Conservation (phyloP, 2,113 vertebrate species). For the Pipra filicauda region DNA sequence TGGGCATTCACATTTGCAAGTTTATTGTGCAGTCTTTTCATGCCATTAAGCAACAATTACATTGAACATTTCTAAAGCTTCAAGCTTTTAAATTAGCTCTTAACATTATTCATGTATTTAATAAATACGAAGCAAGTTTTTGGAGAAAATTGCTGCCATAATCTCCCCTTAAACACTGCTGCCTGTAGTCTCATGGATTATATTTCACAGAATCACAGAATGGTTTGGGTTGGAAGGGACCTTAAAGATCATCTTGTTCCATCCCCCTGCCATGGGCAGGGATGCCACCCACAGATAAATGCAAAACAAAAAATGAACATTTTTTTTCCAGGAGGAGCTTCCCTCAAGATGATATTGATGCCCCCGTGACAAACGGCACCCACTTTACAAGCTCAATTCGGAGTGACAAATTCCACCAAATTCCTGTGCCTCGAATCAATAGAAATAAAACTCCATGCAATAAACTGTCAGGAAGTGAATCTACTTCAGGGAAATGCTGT, state of each 20-base stretch:
- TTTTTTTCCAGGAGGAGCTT: neutral
- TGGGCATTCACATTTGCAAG: neutral
- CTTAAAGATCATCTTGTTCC: neutral
- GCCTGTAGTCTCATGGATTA: neutral
- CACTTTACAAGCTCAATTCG: neutral
- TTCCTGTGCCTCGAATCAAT: neutral
- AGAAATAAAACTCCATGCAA: neutral
- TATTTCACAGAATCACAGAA: neutral
- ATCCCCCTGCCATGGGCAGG: neutral
- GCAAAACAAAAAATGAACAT: neutral
- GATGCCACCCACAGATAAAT: neutral
- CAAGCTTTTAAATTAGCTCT: neutral
- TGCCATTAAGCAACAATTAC: neutral
- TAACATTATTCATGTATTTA: neutral
- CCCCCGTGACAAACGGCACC: neutral
- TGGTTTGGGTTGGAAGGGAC: neutral
- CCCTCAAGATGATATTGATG: neutral
- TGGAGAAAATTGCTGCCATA: neutral
- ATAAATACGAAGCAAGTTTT: neutral
- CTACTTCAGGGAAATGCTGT: neutral
- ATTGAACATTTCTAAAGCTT: fast-evolving
- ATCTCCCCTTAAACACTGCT: neutral
- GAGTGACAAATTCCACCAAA: neutral
- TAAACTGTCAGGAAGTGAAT: neutral
- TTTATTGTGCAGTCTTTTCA: neutral